A percentile compares a stretch with the other conserved stretches of the same genome.
Evolutionary conservation across 2,113 vertebrate genomes (phyloP).

Genomic region (Lepus europaeus): DNA sequence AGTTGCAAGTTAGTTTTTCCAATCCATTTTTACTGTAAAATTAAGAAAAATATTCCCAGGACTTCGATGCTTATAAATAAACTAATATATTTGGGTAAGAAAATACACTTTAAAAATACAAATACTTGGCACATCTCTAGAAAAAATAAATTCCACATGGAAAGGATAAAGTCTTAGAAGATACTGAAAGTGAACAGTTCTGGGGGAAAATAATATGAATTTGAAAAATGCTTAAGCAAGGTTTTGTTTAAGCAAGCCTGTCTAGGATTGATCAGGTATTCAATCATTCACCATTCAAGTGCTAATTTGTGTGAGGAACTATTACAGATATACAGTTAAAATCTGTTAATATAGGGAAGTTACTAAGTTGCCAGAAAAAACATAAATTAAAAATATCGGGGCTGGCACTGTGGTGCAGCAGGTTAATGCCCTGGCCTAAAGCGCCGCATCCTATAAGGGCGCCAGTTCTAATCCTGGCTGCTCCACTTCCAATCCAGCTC

Average conservation of each 20-base stretch:
- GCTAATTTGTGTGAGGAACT: background rate
- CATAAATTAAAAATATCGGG: background rate
- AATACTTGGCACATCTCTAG: background rate
- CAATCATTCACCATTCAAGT: background rate
- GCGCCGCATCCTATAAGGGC: too few species aligned
- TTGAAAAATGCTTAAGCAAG: constrained; percentile 27
- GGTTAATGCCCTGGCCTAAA: too few species aligned
- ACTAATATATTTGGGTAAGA: constrained; percentile 19
- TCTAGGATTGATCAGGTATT: background rate
- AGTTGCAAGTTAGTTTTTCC: background rate
- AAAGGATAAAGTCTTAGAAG: constrained; percentile 35
- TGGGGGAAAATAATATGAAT: constrained; percentile 39
- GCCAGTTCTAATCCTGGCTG: too few species aligned
- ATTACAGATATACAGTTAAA: background rate
- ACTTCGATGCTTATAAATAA: background rate
- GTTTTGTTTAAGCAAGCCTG: background rate
- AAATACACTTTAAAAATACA: constrained; percentile 53
- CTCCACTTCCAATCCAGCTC: too few species aligned
- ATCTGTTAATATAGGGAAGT: background rate
- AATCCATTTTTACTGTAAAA: background rate
- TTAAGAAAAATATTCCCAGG: background rate
- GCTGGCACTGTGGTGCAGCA: too few species aligned
- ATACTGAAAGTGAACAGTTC: background rate
- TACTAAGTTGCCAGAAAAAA: constrained; percentile 7
- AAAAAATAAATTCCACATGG: background rate